Base-by-base conservation (phyloP, 2,797 vertebrate species). In the Anguilla pacifica region DNA sequence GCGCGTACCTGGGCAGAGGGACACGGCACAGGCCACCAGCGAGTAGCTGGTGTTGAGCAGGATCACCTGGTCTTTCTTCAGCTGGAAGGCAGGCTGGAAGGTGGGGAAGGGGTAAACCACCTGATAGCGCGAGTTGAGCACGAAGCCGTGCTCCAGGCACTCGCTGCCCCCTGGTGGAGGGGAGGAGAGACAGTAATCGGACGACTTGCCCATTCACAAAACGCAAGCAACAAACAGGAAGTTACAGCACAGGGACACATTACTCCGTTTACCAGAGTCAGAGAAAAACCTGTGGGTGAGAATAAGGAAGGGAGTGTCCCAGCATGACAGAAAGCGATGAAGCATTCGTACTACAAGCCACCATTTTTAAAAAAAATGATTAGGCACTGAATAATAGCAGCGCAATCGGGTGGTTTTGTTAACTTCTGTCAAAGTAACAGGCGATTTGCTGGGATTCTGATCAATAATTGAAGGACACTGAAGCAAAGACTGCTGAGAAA, bases 31-130 rank as follows among this genome's bases (percentile, higher is more conserved):
- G 88, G 98, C 98, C 91, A 99, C 97, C 87, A 99, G 94, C 7
- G 98, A 98, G 93, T 98, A 99, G 94, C 98, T 98, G 81, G 98
- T 99, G 94, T 99, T 99, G 72, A 99, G 95, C 86, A 99, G 93
- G 89, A 99, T 97, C 87, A 99, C 98, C 92, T 98, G 97, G 92
- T 99, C 97, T 93, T 98, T 98, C 94, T 98, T 98, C 89, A 99
- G 96, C 93, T 99, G 98, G 93, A 99, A 97, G 77, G 98, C 98
- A 0, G 98, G 98, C 92, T 99, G 98, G 94, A 99, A 99, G 64
- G 98, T 98, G 81, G 98, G 98, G 91, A 99, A 98, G 0, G 98
- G 98, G 88, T 98, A 98, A 0, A 99, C 98, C 94, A 99, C 98
- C 95, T 99, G 98, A 94, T 98, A 98, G 93, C 97, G 96, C 91